Percentiles rank a stretch among this genome's conserved stretches.
Evolutionary conservation across 2,113 vertebrate species (phyloP).

Genomic region (Solea senegalensis): DNA sequence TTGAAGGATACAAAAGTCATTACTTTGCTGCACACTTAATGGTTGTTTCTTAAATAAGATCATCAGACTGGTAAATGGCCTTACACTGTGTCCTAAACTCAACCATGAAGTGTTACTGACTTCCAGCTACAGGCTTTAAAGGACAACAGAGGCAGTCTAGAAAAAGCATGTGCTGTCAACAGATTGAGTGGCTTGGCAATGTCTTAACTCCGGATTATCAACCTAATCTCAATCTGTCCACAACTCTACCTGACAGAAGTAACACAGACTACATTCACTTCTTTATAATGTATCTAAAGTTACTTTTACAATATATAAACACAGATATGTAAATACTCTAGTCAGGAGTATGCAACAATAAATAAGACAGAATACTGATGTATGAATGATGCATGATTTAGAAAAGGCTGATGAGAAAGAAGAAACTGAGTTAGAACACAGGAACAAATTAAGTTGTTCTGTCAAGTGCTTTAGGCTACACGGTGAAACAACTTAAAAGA

Average conservation of each 20-base stretch:
- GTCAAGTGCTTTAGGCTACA: too few species aligned
- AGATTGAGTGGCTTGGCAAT: conserved; percentile 65
- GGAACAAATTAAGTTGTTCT: not conserved
- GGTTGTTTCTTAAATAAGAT: not conserved
- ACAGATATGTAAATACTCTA: not conserved
- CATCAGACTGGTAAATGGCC: not conserved
- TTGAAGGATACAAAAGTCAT: not conserved
- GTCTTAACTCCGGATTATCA: conserved; percentile 74
- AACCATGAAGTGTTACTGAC: conserved; percentile 12
- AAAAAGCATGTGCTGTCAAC: conserved; percentile 43
- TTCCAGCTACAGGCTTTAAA: conserved; percentile 21
- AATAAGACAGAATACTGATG: not conserved
- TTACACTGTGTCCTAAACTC: conserved; percentile 1
- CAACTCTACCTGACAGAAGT: conserved; percentile 19
- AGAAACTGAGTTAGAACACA: not conserved
- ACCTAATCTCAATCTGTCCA: conserved; percentile 76
- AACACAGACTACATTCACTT: conserved; percentile 15
- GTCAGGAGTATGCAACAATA: not conserved
- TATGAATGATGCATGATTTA: not conserved
- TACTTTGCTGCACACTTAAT: not conserved
- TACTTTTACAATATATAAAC: not conserved
- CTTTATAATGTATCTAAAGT: too few species aligned
- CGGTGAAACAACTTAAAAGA: too few species aligned
- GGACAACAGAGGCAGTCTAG: conserved; percentile 11
- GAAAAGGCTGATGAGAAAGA: not conserved